Evolutionary conservation across 1,140 invertebrate genomes (phyloP), one percentile per base, ranked within the genome.

Genomic region (Ceratina calcarata): DNA sequence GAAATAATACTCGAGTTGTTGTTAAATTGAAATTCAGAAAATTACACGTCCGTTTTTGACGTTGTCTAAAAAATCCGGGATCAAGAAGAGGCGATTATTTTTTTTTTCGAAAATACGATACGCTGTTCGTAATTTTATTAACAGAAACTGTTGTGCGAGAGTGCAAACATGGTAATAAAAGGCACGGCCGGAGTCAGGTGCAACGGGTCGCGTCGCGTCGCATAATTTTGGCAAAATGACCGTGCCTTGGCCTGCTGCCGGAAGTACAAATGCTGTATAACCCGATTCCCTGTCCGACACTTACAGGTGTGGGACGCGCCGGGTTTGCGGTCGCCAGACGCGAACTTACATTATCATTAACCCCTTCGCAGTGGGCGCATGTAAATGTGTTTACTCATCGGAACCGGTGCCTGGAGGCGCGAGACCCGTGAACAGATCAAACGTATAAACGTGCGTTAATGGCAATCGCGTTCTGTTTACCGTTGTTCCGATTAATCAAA

Each of bases 321-420:
- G 51, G 37, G 58, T 81, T 76, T 69, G 65, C 65, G 55, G 76
- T 76, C 64, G 79, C 60, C 55, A 69, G 68, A 81, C 68, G 75
- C 60, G 72, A 84, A 86, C 85, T 87, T 82, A 84, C 75, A 85
- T 87, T 85, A 87, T 87, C 82, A 85, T 86, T 84, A 84, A 80
- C 81, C 64, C 65, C 58, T 75, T 68, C 51, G 27, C 57, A 51
- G 18, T 37, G 20, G n/a, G 27, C 18, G 37, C 69, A 37, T 76
- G 80, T 78, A 80, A 85, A 85, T 78, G 77, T 80, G 72, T 86
- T 85, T 86, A 70, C 68, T 20, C 61, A 58, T 53, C 15, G 65
- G 67, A 65, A 70, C 49, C 24, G 20, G 60, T 68, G 71, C 67
- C 55, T 81, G 68, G 60, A 70, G 73, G 69, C n/a, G 71, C 57